Evolutionary conservation across 2,888 invertebrate genomes (phyloP).

Genomic region (Ophioninae sp.): DNA sequence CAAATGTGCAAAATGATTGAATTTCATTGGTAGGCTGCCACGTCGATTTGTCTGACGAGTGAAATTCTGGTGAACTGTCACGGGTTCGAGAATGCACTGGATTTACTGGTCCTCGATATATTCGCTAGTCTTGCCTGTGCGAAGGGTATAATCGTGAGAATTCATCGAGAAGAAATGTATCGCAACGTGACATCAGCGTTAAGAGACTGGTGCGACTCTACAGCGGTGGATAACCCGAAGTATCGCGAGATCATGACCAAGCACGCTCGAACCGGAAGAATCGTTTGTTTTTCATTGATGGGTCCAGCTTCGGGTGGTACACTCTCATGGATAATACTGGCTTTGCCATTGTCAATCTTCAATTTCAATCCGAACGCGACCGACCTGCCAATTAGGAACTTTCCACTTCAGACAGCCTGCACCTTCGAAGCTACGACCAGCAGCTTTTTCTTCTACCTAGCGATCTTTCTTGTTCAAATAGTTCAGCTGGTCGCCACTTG

Average conservation of each 20-base stretch:
- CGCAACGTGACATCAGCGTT: conserved; percentile 64
- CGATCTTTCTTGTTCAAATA: conserved; percentile 64
- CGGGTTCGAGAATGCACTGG: conserved; percentile 66
- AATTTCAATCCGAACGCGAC: conserved; percentile 56
- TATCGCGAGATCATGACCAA: conserved; percentile 65
- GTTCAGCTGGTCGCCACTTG: conserved; percentile 64
- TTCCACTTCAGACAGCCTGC: conserved; percentile 65
- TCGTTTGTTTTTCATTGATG: conserved; percentile 67
- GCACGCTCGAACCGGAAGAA: conserved; percentile 66
- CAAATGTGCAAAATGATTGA: neutral
- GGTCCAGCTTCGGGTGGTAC: conserved; percentile 65
- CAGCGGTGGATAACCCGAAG: conserved; percentile 51
- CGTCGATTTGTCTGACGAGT: conserved; percentile 61
- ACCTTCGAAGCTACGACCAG: conserved; percentile 52
- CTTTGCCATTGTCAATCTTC: conserved; percentile 63
- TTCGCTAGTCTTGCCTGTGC: conserved; percentile 67
- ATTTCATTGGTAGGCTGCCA: conserved; percentile 61
- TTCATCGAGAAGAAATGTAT: conserved; percentile 65
- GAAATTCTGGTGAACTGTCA: conserved; percentile 68
- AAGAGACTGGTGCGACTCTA: conserved; percentile 65
- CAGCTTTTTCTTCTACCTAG: conserved; percentile 56
- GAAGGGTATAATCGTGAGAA: conserved; percentile 68
- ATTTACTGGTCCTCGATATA: conserved; percentile 67
- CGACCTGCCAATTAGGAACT: conserved; percentile 53
- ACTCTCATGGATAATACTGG: conserved; percentile 65